phyloP scores from a whole-genome alignment of 2,888 invertebrate genomes.

The Hypomecis punctinalis region DNA sequence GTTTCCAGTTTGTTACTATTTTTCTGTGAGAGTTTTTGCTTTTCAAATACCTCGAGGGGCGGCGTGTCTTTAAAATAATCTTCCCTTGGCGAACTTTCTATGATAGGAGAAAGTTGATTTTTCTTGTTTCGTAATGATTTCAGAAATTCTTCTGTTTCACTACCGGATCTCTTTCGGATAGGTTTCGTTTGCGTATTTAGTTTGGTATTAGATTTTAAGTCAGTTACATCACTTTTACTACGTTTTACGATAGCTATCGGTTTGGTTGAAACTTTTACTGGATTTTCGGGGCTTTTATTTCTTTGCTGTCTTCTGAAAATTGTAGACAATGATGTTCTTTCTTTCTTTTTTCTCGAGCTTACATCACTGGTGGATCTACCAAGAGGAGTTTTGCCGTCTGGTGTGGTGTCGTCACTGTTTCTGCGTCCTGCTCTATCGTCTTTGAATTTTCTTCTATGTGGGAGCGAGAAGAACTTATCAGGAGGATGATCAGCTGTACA shows the following conservation, averaged over 20 bases:
- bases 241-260: conserved; percentile 79
- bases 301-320: conserved; percentile 87
- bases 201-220: conserved; percentile 83
- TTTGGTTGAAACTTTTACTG: conserved; percentile 78
- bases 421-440: conserved; percentile 71
- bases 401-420: conserved; percentile 83
- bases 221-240: conserved; percentile 88
- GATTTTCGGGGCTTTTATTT: conserved; percentile 78
- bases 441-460: conserved; percentile 85
- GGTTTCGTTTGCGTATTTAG: conserved; percentile 73
- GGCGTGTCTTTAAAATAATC: conserved; percentile 86
- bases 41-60: conserved; percentile 72
- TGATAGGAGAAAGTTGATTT: conserved; percentile 91
- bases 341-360: conserved; percentile 74
- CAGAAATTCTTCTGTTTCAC: conserved; percentile 86
- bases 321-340: conserved; percentile 88
- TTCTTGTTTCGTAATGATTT: conserved; percentile 85
- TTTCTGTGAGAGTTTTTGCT: conserved; percentile 66
- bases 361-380: conserved; percentile 86
- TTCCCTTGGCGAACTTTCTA: conserved; percentile 90
- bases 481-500: conserved; percentile 86
- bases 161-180: conserved; percentile 85
- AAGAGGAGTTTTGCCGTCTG: conserved; percentile 70
- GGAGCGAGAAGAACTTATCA: conserved; percentile 89
- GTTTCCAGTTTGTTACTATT: conserved; percentile 61